Percentiles rank a stretch among this genome's conserved stretches.
Evolutionary conservation across 2,888 invertebrate species (phyloP).

Genomic region (Agonopterix heracliana): DNA sequence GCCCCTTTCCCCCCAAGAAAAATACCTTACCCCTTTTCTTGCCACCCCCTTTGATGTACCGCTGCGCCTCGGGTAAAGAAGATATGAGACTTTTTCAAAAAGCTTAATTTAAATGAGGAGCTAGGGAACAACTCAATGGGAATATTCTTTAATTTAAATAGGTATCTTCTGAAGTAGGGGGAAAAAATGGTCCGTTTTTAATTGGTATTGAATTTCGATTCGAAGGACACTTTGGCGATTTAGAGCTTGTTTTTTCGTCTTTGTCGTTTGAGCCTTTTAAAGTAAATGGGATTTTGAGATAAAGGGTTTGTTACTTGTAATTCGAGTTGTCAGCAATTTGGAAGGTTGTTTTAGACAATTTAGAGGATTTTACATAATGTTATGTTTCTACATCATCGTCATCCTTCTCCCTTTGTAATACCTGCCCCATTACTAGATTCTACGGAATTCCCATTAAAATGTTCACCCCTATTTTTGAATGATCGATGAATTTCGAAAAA

Average conservation of each 20-base stretch:
- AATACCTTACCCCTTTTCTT: slow-evolving; percentile 62
- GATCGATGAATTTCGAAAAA: too few relatives aligned
- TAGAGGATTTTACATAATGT: too few relatives aligned
- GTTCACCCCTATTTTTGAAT: too few relatives aligned
- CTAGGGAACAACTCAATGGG: slow-evolving; percentile 64
- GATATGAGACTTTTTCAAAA: slow-evolving; percentile 76
- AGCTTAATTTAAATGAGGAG: slow-evolving; percentile 75
- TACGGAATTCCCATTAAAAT: too few relatives aligned
- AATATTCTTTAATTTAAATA: slow-evolving; percentile 74
- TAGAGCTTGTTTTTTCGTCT: slow-evolving; percentile 22
- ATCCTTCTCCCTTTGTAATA: too few relatives aligned
- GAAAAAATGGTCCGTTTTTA: slow-evolving; percentile 52
- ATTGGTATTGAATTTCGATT: slow-evolving; percentile 75
- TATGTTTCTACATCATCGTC: too few relatives aligned
- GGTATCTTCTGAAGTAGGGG: slow-evolving; percentile 50
- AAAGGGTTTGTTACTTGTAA: slow-evolving; percentile 21
- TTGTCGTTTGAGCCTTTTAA: slow-evolving; percentile 23
- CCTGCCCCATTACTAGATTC: too few relatives aligned
- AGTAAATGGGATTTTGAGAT: slow-evolving; percentile 30
- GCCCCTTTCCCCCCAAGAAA: slow-evolving; percentile 58
- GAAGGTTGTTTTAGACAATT: slow-evolving; percentile 10
- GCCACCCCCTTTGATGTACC: slow-evolving; percentile 63
- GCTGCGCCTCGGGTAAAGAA: slow-evolving; percentile 69
- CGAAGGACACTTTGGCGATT: slow-evolving; percentile 35
- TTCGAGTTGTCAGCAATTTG: slow-evolving; percentile 11